Evolutionary conservation across 1,140 invertebrate genomes (phyloP).

Genomic region (Frieseomelitta varia): DNA sequence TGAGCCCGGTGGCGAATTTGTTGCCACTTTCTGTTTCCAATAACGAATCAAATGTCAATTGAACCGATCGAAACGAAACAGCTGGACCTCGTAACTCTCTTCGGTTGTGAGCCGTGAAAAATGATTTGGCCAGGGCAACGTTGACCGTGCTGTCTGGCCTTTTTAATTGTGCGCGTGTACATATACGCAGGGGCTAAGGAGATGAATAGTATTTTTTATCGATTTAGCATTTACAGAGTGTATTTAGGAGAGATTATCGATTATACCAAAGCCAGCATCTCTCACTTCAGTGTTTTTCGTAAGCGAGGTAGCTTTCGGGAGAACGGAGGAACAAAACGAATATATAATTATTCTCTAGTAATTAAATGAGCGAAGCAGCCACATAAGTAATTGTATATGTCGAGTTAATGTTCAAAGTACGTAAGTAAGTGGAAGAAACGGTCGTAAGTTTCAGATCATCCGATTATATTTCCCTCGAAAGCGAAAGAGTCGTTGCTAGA

Average conservation of each 20-base stretch:
- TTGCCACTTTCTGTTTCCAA: background rate
- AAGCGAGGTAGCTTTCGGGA: conserved; percentile 23
- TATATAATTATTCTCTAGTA: conserved; percentile 38
- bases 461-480: background rate
- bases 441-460: background rate
- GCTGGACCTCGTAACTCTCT: background rate
- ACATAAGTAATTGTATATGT: conserved; percentile 58
- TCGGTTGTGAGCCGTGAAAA: conserved; percentile 36
- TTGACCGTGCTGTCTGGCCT: conserved; percentile 25
- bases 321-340: conserved; percentile 40
- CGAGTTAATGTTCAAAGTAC: conserved; percentile 65
- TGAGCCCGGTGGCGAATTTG: background rate
- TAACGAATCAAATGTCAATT: conserved; percentile 34
- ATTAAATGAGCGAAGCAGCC: conserved; percentile 40
- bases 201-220: conserved; percentile 70
- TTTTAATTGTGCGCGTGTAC: conserved; percentile 51
- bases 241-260: conserved; percentile 58
- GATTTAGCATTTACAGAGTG: conserved; percentile 64
- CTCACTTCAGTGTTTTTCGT: conserved; percentile 38
- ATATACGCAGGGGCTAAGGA: conserved; percentile 48
- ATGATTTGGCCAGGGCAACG: conserved; percentile 2
- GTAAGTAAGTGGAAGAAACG: conserved; percentile 23
- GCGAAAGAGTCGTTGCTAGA: no score
- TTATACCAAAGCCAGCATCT: conserved; percentile 64
- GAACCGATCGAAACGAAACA: conserved; percentile 1